Percentiles rank a stretch among this genome's conserved stretches.
Conservation (phyloP, 2,113 vertebrate species). For the Polypterus senegalus region DNA sequence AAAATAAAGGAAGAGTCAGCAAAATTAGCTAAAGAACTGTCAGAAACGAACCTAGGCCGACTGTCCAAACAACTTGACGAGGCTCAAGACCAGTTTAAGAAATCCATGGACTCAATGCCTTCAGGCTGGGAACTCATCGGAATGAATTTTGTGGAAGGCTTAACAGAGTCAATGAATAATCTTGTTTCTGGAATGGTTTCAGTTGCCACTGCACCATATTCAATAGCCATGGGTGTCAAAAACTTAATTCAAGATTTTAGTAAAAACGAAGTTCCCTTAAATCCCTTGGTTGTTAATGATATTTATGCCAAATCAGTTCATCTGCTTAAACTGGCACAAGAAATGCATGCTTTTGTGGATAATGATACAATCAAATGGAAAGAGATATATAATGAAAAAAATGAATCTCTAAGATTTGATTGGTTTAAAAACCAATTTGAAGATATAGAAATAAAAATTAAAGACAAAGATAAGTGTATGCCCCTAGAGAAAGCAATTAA, state of each 20-base stretch:
- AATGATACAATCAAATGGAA: too few species aligned
- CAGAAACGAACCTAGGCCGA: neutral
- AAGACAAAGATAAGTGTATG: constrained; percentile 1
- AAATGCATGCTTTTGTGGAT: too few species aligned
- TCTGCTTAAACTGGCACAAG: too few species aligned
- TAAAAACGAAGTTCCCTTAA: neutral
- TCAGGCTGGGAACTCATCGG: constrained; percentile 18
- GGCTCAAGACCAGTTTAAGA: constrained; percentile 4
- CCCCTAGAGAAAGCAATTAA: neutral
- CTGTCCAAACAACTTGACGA: too few species aligned
- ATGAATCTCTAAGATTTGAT: neutral
- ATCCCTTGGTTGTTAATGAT: constrained; percentile 3
- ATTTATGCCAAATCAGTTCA: constrained; percentile 13
- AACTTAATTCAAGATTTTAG: too few species aligned
- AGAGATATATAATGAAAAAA: neutral
- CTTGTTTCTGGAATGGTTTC: neutral
- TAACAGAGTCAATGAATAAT: neutral
- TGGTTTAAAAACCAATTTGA: neutral
- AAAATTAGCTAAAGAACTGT: constrained; percentile 7
- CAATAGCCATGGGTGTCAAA: neutral
- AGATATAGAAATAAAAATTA: constrained; percentile 2
- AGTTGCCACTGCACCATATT: neutral
- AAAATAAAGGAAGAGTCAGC: constrained; percentile 5
- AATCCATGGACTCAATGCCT: constrained; percentile 13
- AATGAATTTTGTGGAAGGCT: constrained; percentile 17